Base-by-base conservation (phyloP, 2,113 vertebrate species). In the Salvelinus sp. region DNA sequence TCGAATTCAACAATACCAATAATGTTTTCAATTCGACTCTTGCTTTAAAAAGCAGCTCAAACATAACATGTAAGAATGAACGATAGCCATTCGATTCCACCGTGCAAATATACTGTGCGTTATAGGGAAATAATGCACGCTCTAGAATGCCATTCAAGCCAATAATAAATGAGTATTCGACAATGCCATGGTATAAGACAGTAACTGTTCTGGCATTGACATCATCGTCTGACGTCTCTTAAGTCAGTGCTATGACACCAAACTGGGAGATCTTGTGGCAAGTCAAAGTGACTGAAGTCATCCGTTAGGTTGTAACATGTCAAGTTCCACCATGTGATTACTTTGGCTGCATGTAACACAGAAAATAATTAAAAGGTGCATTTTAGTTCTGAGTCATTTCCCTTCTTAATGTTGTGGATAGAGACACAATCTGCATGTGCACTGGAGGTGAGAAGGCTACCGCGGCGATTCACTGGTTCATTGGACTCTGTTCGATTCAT, bases 361-460 rank as follows among this genome's bases (percentile, higher is more conserved):
- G 70, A 83, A 81, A 85, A 75, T 78, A 91, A 91, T 89, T 88
- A 84, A 82, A 81, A 88, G 78, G 82, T 68, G 66, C 85, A 82
- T 90, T 92, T 90, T 87, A 87, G 86, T 85, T 92, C 87, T 88
- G 83, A 88, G 79, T 89, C 86, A 90, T 91, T 90, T 92, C 85
- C 87, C 73, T 76, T 86, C 89, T 88, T 87, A 91, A 91, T 91
- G 89, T 81, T 85, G 78, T 85, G 81, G 87, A 87, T 80, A 67
- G 87, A 89, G 87, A 83, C 80, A 87, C 90, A 80, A 83, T 83
- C 79, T 57, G 76, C 27, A 64, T 54, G 63, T 64, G 76, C 27
- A 18, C 60, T n/a, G 62, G 22, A 64, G 76, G 86, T 79, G 82
- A 78, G 73, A 75, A 80, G 72, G 63, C 77, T 62, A 83, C 82